Evolutionary conservation across 2,797 vertebrate genomes (phyloP), one percentile per base, ranked within the genome.

Genomic region (Lepidocolaptes lacrymiger): DNA sequence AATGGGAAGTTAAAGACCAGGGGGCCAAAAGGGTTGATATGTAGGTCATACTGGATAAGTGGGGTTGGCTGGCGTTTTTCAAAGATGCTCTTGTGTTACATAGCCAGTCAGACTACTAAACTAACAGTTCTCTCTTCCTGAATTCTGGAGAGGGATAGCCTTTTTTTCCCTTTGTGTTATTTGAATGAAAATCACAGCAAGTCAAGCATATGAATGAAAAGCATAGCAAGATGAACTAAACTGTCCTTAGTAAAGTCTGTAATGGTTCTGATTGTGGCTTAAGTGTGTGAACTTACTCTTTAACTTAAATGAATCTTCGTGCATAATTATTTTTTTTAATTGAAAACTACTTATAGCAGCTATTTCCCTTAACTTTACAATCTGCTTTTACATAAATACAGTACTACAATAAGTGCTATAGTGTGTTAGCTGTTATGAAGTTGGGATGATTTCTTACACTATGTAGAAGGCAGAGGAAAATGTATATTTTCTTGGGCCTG

Each of bases 401-500:
- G 10, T 71, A 61, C 71, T 74, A 19, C 16, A 51, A 1, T 19
- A 69, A 52, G 10, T 62, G 32, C 27, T 41, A 2, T 27, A 37
- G 20, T 10, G 20, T 23, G 19, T 56, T 73, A 41, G 16, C 37
- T 92, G 15, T 74, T 80, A 24, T 2, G 19, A 85, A 92, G 49
- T 19, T 37, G 30, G 22, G 43, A 37, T 59, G 68, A 44, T 80
- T 73, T 87, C 28, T 78, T 85, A 71, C 2, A 5, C 22, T 46
- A 0, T 28, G 15, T n/a, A 64, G n/a, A 43, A 74, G 27, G 15
- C 62, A 14, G 24, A 72, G 30, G 36, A 80, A 85, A 71, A 6
- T 43, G 12, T 6, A 1, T 54, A 7, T 63, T 80, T 86, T 73
- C 46, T 71, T 2, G 0, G 11, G n/a, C 14, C 22, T 34, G 0